A percentile compares a stretch with the other conserved stretches of the same genome.
phyloP scores from a whole-genome alignment of 2,797 vertebrate species.

The Platalea minor region DNA sequence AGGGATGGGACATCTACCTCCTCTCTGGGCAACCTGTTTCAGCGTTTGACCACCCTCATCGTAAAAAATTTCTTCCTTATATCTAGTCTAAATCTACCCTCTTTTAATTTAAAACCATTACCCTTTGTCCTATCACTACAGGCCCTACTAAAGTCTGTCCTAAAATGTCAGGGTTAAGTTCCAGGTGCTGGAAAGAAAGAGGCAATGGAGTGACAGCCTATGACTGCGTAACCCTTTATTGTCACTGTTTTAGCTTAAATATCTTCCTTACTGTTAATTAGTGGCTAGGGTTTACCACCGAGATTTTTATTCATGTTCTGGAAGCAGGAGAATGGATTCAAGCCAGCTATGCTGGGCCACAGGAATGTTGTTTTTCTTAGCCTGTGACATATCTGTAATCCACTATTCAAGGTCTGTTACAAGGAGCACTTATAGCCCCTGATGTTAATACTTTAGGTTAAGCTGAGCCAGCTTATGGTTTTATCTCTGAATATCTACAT shows the following conservation, averaged over 20 bases:
- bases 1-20: too few species aligned
- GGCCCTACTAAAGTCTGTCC: not conserved
- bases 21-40: not conserved
- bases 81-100: not conserved
- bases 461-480: not conserved
- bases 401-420: not conserved
- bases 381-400: not conserved
- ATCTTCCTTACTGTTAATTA: not conserved
- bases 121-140: not conserved
- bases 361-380: not conserved
- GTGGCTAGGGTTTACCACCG: not conserved
- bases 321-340: not conserved
- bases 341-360: not conserved
- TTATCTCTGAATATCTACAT: not conserved
- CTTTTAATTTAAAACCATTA: not conserved
- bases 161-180: not conserved
- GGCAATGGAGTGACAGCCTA: not conserved
- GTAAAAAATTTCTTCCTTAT: not conserved
- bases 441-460: conserved; percentile 1
- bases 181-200: not conserved
- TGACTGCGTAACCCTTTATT: not conserved
- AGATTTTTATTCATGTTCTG: not conserved
- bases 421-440: not conserved
- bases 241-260: not conserved
- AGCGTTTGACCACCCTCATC: not conserved